These are phyloP conservation scores for Schrankia costaestrigalis DNA, from an alignment of 2,888 invertebrate genomes.

Conservation along the genomic window DNA sequence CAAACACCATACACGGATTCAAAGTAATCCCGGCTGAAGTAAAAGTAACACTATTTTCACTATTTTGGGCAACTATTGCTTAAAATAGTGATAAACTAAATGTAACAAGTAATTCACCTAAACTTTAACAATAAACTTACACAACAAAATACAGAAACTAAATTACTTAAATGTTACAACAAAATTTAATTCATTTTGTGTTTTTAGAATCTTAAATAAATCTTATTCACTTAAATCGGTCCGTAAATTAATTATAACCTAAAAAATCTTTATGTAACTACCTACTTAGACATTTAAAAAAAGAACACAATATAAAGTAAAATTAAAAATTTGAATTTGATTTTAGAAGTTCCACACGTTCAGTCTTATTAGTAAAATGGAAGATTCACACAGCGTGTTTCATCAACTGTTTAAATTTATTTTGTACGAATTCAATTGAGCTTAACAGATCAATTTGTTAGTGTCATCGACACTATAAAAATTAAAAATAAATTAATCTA, in stretches of 20 bases:
- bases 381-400: slow-evolving; percentile 34
- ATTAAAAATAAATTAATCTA: slow-evolving; percentile 16
- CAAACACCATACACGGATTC: slow-evolving; percentile 32
- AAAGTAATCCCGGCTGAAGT: slow-evolving; percentile 39
- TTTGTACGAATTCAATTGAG: slow-evolving; percentile 58
- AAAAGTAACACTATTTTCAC: no score
- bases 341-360: slow-evolving; percentile 41
- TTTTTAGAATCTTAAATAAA: no score
- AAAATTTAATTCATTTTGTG: no score
- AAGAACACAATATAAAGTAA: slow-evolving; percentile 37
- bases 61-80: no score
- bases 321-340: slow-evolving; percentile 25
- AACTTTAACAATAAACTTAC: no score
- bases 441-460: slow-evolving; percentile 26
- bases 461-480: slow-evolving; percentile 22
- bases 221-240: no score
- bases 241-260: no score
- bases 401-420: slow-evolving; percentile 30
- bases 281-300: slow-evolving; percentile 28
- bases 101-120: no score
- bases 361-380: slow-evolving; percentile 55
- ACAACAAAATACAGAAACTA: no score
- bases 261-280: no score
- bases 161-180: no score
- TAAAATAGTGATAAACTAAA: no score